Evolutionary conservation across 2,888 invertebrate species (phyloP).

Genomic region (Hofmannophila pseudospretella): DNA sequence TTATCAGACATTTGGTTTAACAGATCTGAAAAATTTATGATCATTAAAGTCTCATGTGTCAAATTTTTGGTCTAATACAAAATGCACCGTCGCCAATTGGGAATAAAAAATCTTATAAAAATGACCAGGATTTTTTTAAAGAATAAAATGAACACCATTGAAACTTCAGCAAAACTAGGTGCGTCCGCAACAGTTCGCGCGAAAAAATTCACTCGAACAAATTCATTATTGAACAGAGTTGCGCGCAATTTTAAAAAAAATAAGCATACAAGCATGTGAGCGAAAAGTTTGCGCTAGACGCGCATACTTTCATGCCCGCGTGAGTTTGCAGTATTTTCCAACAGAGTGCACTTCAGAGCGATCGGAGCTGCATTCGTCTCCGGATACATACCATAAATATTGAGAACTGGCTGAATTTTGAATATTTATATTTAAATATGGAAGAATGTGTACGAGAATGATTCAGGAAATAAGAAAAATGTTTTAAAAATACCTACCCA

Average conservation of each 20-base stretch:
- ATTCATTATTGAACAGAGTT: constrained; percentile 3
- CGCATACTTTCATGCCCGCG: constrained; percentile 29
- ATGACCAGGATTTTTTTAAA: too few relatives aligned
- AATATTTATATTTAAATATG: too few relatives aligned
- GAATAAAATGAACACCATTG: too few relatives aligned
- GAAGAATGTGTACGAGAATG: too few relatives aligned
- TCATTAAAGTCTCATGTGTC: too few relatives aligned
- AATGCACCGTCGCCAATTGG: too few relatives aligned
- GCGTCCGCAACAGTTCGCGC: neutral
- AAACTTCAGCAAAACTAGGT: neutral
- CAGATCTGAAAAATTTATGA: too few relatives aligned
- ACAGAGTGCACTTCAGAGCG: constrained; percentile 37
- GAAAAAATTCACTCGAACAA: neutral
- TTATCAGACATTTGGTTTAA: too few relatives aligned
- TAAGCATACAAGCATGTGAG: constrained; percentile 25
- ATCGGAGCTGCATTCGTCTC: constrained; percentile 28
- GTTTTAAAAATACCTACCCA: too few relatives aligned
- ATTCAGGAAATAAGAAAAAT: too few relatives aligned
- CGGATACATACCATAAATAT: constrained; percentile 8
- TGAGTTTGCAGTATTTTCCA: constrained; percentile 62
- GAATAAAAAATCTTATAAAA: neutral
- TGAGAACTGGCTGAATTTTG: constrained; percentile 19
- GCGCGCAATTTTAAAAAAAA: constrained; percentile 16
- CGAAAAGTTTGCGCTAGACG: constrained; percentile 26
- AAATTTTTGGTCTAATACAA: too few relatives aligned